Conservation (phyloP, 2,797 vertebrate species). For the Xenentodon cancila region DNA sequence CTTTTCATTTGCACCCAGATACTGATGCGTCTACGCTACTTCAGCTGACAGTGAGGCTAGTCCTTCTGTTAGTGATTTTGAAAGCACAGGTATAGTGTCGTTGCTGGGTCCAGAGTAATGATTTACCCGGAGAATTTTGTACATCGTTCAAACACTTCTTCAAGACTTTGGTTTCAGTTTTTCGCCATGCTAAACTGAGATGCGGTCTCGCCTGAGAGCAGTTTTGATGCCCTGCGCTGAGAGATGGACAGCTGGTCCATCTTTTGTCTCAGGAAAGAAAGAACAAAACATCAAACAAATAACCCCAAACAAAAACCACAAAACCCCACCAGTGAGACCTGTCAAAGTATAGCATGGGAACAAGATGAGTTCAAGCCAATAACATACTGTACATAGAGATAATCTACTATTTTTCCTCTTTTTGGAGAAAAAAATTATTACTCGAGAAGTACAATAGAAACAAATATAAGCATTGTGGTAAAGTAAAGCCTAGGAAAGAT, state of each 20-base stretch:
- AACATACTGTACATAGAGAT: constrained; percentile 61
- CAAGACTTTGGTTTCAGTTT: constrained; percentile 83
- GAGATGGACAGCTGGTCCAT: constrained; percentile 16
- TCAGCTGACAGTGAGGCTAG: constrained; percentile 77
- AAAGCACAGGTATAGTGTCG: constrained; percentile 86
- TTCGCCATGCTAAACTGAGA: constrained; percentile 62
- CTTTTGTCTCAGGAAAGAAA: constrained; percentile 23
- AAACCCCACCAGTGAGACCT: constrained; percentile 56
- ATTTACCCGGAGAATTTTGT: constrained; percentile 77
- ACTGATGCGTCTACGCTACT: constrained; percentile 75
- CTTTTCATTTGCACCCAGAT: constrained; percentile 60
- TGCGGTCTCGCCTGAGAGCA: constrained; percentile 43
- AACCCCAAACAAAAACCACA: neutral
- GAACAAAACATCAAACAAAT: constrained; percentile 11
- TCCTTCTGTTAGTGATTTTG: constrained; percentile 77
- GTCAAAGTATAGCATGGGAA: constrained; percentile 62
- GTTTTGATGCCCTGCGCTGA: constrained; percentile 18
- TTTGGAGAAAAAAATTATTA: constrained; percentile 40
- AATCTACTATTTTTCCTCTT: constrained; percentile 23
- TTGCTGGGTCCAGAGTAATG: constrained; percentile 88
- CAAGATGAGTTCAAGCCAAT: constrained; percentile 57
- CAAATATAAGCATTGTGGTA: constrained; percentile 37
- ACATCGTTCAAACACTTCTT: constrained; percentile 79
- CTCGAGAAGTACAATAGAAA: constrained; percentile 51
- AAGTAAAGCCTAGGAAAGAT: constrained; percentile 33